Evolutionary conservation across 2,113 vertebrate species (phyloP), one percentile per base, ranked within the genome.

Genomic region (Dunckerocampus dactyliophorus): DNA sequence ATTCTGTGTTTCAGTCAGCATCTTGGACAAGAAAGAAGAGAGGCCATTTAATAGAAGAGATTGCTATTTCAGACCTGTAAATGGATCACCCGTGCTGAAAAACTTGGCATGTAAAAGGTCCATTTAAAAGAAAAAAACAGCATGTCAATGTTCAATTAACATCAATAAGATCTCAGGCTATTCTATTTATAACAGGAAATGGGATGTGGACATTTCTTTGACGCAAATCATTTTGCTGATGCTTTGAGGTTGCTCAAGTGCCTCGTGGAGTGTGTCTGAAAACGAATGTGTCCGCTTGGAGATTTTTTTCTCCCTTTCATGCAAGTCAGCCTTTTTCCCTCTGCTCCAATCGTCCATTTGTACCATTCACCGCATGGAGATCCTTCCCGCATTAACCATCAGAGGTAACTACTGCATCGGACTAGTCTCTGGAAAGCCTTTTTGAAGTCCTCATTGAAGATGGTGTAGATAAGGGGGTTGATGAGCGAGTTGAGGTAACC

Each of bases 361-460:
- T 22, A 50, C 42, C 34, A 15, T 50, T 53, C 24, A 1, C 7
- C 3, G 31, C 31, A 8, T 8, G 31, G 31, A 34, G 31, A 34
- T 34, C 7, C 1, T 8, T 34, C 31, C 31, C 31, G 65, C 49
- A 52, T 39, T 66, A 46, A 48, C 54, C 49, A 82, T 93, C 88
- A 93, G 81, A 93, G 82, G 65, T 92, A 95, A 76, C 90, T 88
- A 59, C 84, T 92, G 66, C 96, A 98, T 63, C 85, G 86, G 65
- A 98, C 81, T 62, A 99, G 92, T 90, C 92, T 98, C 86, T 98
- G 94, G 85, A 99, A 99, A 59, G 97, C 96, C 85, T 95, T 99
- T 82, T 98, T 99, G 80, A 99, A 99, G 85, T 99, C 97, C 86
- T 99, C 95, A 77, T 98, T 99, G 83, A 99, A 99, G 75, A 98